Evolutionary conservation across 2,888 invertebrate species (phyloP).

Genomic region (Rhingia rostrata): DNA sequence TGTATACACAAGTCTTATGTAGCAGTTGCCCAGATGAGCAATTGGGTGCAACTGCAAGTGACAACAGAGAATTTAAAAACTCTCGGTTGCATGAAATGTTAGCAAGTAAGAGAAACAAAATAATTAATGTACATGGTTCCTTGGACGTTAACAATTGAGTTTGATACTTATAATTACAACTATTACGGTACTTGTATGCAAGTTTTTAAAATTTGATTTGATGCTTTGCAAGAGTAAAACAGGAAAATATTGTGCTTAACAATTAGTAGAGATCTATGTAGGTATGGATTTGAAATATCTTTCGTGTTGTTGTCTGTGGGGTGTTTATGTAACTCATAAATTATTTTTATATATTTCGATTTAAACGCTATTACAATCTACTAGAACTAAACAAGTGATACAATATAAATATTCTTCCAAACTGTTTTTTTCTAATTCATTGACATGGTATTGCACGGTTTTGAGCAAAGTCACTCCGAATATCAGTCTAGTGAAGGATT

Average conservation of each 20-base stretch:
- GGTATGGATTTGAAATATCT: background rate
- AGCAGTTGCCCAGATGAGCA: too few relatives aligned
- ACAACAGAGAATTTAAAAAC: too few relatives aligned
- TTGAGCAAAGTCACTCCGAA: slow-evolving; percentile 4
- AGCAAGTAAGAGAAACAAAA: background rate
- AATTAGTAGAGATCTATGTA: slow-evolving; percentile 11
- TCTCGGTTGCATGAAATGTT: background rate
- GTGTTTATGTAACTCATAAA: slow-evolving; percentile 15
- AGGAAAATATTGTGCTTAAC: slow-evolving; percentile 32
- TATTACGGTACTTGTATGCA: background rate
- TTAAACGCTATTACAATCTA: slow-evolving; percentile 16
- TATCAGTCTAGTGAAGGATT: slow-evolving; percentile 27
- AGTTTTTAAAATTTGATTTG: background rate
- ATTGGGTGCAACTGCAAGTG: too few relatives aligned
- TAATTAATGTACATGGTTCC: slow-evolving; percentile 26
- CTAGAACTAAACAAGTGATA: slow-evolving; percentile 1
- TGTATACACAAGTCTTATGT: too few relatives aligned
- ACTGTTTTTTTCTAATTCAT: too few relatives aligned
- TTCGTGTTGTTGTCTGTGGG: background rate
- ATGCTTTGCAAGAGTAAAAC: slow-evolving; percentile 19
- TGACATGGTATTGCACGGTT: slow-evolving; percentile 33
- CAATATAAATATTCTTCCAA: too few relatives aligned
- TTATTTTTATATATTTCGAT: background rate
- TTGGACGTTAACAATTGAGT: slow-evolving; percentile 41
- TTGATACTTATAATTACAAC: slow-evolving; percentile 2